Conservation (phyloP, 92 coral and sea anemone genomes). For the Chrysogorgia sp. region DNA sequence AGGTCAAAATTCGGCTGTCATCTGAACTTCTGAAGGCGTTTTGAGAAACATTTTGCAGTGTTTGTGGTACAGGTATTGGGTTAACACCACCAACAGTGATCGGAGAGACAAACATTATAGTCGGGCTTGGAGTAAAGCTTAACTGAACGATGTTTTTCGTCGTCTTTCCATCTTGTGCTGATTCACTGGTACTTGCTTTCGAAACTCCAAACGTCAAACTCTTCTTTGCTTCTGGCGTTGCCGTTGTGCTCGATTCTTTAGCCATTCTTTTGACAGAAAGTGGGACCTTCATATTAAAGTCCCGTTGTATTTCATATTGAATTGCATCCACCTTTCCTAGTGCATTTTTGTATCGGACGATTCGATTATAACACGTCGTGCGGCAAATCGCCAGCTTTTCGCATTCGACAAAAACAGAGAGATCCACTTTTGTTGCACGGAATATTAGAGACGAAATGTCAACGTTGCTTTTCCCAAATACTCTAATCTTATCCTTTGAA, state of each 20-base stretch:
- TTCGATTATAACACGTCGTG: no score
- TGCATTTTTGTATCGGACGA: no score
- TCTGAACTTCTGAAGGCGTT: neutral
- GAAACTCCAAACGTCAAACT: slow-evolving; percentile 22
- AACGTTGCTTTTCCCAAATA: no score
- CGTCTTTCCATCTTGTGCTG: neutral
- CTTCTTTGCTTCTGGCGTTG: slow-evolving; percentile 53
- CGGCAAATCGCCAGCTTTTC: no score
- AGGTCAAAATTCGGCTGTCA: slow-evolving; percentile 14
- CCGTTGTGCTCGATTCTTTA: slow-evolving; percentile 43
- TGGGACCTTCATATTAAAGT: slow-evolving; percentile 38
- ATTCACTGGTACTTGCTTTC: neutral
- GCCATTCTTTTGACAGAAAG: slow-evolving; percentile 37
- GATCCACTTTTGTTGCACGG: no score
- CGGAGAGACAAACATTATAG: neutral
- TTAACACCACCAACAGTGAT: slow-evolving; percentile 13
- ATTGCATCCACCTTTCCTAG: no score
- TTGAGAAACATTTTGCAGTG: slow-evolving; percentile 17
- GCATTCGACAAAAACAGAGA: no score
- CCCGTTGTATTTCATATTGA: slow-evolving; percentile 36
- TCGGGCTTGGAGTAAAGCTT: neutral
- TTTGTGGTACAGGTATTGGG: neutral
- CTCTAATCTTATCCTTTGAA: no score
- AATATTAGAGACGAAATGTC: no score
- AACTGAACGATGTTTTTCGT: no score